phyloP scores from a whole-genome alignment of 2,888 invertebrate genomes.

The Polydrusus pterygomalis region DNA sequence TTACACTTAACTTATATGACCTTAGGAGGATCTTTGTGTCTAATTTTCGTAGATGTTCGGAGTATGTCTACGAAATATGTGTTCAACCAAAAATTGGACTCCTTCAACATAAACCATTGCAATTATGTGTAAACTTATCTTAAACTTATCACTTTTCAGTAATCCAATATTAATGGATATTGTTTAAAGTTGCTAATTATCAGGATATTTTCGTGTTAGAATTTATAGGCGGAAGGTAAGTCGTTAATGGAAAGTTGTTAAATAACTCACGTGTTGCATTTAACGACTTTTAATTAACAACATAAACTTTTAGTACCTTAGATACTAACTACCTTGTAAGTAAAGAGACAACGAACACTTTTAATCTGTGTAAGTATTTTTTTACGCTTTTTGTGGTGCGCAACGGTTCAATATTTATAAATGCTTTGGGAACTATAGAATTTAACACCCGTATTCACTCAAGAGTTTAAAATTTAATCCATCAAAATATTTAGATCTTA shows the following conservation, averaged over 20 bases:
- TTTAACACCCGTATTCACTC: no score
- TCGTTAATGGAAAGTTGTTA: constrained; percentile 1
- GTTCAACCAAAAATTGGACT: no score
- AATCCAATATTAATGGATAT: constrained; percentile 5
- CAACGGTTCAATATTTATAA: no score
- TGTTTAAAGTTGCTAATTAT: constrained; percentile 8
- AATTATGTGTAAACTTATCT: no score
- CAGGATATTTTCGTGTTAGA: not conserved
- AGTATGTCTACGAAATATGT: no score
- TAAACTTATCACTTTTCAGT: not conserved
- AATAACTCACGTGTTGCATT: constrained; percentile 15
- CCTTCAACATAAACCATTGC: no score
- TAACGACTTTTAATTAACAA: constrained; percentile 12
- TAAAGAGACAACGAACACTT: not conserved
- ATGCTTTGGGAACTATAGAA: no score
- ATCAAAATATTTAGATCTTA: no score
- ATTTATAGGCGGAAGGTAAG: constrained; percentile 8
- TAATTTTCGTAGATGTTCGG: no score
- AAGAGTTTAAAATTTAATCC: no score
- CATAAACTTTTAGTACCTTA: not conserved
- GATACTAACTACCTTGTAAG: not conserved
- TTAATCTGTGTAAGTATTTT: not conserved
- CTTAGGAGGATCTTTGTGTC: no score
- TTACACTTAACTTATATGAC: no score
- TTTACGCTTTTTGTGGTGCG: not conserved